Evolutionary conservation across 2,888 invertebrate genomes (phyloP).

Genomic region (Ophion slaviceki): DNA sequence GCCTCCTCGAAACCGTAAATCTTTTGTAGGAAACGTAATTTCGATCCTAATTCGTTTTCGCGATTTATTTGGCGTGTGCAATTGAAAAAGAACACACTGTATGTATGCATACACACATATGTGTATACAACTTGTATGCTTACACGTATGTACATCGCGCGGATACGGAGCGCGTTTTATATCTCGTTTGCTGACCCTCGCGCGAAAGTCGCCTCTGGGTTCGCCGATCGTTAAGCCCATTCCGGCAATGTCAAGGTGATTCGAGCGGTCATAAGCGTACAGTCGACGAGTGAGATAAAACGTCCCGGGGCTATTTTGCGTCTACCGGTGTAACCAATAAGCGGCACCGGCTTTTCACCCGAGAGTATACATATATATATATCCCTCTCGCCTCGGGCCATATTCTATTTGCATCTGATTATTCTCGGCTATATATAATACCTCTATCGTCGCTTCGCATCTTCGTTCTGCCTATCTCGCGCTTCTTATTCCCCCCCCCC

Average conservation of each 20-base stretch:
- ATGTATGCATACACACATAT: background rate
- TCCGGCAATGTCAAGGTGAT: conserved; percentile 70
- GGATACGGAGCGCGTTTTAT: conserved; percentile 56
- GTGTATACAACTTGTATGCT: background rate
- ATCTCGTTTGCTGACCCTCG: conserved; percentile 61
- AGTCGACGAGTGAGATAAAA: conserved; percentile 52
- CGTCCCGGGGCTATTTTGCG: conserved; percentile 56
- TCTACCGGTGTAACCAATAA: conserved; percentile 55
- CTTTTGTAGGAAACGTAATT: too few relatives aligned
- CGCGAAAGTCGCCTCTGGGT: conserved; percentile 63
- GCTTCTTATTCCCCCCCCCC: conserved; percentile 6
- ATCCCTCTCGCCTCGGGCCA: conserved; percentile 43
- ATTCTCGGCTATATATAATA: conserved; percentile 53
- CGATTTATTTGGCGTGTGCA: too few relatives aligned
- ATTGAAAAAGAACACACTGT: background rate
- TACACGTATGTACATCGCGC: conserved; percentile 16
- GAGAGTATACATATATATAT: conserved; percentile 14
- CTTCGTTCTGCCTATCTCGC: conserved; percentile 23
- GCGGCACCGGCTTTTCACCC: conserved; percentile 39
- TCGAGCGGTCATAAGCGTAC: conserved; percentile 40
- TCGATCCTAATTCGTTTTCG: too few relatives aligned
- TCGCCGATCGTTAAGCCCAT: conserved; percentile 69
- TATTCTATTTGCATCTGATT: conserved; percentile 67
- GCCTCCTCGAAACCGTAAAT: background rate
- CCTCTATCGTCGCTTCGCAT: conserved; percentile 37